These are phyloP conservation scores for Melanotus villosus DNA, from an alignment of 2,888 invertebrate genomes.

Conservation along the genomic window DNA sequence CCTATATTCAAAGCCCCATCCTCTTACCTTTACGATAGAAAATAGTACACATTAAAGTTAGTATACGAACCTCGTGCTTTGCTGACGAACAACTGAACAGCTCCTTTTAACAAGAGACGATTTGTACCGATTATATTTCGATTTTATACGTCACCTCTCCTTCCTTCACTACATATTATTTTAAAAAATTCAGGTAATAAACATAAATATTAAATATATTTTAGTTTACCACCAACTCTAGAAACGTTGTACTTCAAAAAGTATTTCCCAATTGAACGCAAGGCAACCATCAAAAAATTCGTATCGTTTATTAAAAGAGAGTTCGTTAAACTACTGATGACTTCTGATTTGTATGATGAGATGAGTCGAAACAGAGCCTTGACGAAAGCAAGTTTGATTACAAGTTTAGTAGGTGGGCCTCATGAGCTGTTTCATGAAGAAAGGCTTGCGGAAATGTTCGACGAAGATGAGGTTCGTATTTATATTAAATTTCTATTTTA, in stretches of 20 bases:
- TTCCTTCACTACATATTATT: too few relatives aligned
- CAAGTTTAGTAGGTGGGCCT: slow-evolving; percentile 28
- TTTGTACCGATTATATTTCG: too few relatives aligned
- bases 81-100: too few relatives aligned
- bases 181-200: not conserved
- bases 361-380: slow-evolving; percentile 24
- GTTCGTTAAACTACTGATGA: slow-evolving; percentile 21
- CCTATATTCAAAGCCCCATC: too few relatives aligned
- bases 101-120: too few relatives aligned
- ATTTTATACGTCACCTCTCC: too few relatives aligned
- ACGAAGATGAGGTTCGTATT: slow-evolving; percentile 16
- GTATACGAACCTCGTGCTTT: too few relatives aligned
- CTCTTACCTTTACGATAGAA: too few relatives aligned
- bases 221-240: slow-evolving; percentile 35
- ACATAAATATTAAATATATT: not conserved
- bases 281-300: slow-evolving; percentile 9
- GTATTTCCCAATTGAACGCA: slow-evolving; percentile 22
- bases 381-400: slow-evolving; percentile 22
- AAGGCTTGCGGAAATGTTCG: slow-evolving; percentile 12
- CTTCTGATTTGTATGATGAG: slow-evolving; percentile 32
- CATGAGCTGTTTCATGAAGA: slow-evolving; percentile 25
- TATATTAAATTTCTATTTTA: not conserved
- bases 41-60: too few relatives aligned
- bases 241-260: slow-evolving; percentile 27
- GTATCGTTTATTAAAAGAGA: slow-evolving; percentile 22